phyloP scores from a whole-genome alignment of 2,888 invertebrate species.

The Beris chalybata region DNA sequence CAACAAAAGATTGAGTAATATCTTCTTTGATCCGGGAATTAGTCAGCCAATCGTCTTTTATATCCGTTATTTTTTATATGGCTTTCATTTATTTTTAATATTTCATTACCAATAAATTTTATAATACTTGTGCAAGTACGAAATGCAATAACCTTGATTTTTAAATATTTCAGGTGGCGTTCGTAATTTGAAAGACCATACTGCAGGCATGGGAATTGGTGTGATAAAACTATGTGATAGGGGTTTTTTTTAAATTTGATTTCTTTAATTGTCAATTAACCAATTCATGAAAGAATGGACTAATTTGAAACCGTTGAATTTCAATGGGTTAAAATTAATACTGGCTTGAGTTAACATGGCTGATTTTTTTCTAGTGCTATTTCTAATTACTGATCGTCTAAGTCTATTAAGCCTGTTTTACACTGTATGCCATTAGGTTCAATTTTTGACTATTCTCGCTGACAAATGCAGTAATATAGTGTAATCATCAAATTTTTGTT shows the following conservation, averaged over 20 bases:
- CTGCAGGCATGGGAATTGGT: background rate
- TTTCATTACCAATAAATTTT: background rate
- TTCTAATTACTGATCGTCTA: conserved; percentile 63
- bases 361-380: conserved; percentile 69
- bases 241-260: background rate
- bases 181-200: background rate
- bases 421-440: too few species aligned
- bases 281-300: too few species aligned
- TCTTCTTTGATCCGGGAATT: too few species aligned
- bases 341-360: conserved; percentile 63
- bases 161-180: conserved; percentile 23
- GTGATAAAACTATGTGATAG: background rate
- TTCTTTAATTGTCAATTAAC: background rate
- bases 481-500: too few species aligned
- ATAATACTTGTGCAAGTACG: background rate
- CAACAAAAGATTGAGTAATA: too few species aligned
- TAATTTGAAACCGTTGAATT: too few species aligned
- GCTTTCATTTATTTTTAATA: too few species aligned
- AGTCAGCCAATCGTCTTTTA: too few species aligned
- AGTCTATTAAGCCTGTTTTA: too few species aligned
- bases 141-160: background rate
- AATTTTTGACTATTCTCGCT: too few species aligned
- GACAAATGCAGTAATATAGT: too few species aligned
- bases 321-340: conserved; percentile 50
- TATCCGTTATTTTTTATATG: too few species aligned